These are phyloP conservation scores for Triplophysa tibetana DNA, from an alignment of 2,113 vertebrate genomes.

Conservation along the genomic window DNA sequence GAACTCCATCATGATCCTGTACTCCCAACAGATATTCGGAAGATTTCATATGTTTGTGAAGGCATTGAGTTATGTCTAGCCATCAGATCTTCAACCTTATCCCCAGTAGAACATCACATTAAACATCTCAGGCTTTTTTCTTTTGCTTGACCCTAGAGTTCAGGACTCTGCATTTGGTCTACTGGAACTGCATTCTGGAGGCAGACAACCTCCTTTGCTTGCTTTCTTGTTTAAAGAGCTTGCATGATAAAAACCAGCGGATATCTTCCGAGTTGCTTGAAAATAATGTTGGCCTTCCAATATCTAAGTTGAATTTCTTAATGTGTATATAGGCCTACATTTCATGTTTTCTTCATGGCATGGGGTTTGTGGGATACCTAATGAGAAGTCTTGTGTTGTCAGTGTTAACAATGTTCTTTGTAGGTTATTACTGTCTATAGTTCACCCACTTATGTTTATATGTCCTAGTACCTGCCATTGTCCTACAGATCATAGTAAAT, in stretches of 20 bases:
- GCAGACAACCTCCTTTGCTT: conserved; percentile 32
- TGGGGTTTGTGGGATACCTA: not conserved
- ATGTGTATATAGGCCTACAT: conserved; percentile 39
- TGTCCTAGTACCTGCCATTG: conserved; percentile 34
- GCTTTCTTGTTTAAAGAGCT: conserved; percentile 50
- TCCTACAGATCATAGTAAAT: conserved; percentile 28
- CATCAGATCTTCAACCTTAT: not conserved
- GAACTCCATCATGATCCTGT: not conserved
- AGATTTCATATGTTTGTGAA: conserved; percentile 11
- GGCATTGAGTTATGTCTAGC: not conserved
- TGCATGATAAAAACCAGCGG: conserved; percentile 64
- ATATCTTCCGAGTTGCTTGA: conserved; percentile 51
- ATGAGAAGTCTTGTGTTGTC: conserved; percentile 38
- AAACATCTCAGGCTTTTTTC: not conserved
- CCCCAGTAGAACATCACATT: not conserved
- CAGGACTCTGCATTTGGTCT: conserved; percentile 46
- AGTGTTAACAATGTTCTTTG: conserved; percentile 46
- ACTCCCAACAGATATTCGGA: not conserved
- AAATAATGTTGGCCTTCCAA: conserved; percentile 46
- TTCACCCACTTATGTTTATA: conserved; percentile 42
- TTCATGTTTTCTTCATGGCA: conserved; percentile 43
- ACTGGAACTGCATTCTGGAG: conserved; percentile 50
- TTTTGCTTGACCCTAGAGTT: conserved; percentile 25
- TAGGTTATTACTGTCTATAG: conserved; percentile 43
- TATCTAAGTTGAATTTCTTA: conserved; percentile 23